phyloP scores from a whole-genome alignment of 2,797 vertebrate genomes.

The Gallinago solitaria region DNA sequence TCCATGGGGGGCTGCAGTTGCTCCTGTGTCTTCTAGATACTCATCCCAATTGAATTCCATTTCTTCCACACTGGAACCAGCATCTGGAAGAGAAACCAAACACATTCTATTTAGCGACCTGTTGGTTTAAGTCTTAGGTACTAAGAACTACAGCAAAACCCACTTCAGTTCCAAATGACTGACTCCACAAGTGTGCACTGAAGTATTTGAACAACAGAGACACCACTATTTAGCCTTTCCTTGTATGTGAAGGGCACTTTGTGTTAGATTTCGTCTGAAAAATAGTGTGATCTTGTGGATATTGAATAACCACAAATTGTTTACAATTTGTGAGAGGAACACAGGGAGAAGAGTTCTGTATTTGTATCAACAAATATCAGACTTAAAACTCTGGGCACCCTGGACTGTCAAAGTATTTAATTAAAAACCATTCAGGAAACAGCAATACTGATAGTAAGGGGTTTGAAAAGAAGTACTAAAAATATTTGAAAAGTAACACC shows the following conservation, averaged over 20 bases:
- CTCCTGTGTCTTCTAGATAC: slow-evolving; percentile 94
- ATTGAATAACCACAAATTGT: not conserved
- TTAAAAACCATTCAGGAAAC: not conserved
- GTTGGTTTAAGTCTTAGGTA: not conserved
- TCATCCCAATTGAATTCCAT: slow-evolving; percentile 97
- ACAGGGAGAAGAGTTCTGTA: not conserved
- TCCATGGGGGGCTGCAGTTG: slow-evolving; percentile 89
- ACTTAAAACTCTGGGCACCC: not conserved
- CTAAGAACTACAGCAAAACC: not conserved
- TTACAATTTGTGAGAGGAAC: not conserved
- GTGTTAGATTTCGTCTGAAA: not conserved
- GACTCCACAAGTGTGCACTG: not conserved
- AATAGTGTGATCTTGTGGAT: not conserved
- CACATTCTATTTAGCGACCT: not conserved
- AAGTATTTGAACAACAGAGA: not conserved
- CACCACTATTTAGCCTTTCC: not conserved
- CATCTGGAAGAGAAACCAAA: slow-evolving; percentile 80
- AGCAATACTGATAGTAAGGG: not conserved
- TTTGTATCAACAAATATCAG: not conserved
- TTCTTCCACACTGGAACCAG: slow-evolving; percentile 89
- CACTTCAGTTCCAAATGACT: not conserved
- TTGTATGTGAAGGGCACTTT: not conserved
- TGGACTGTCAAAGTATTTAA: not conserved
- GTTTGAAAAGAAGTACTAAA: not conserved
- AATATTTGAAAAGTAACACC: not conserved